A percentile compares a stretch with the other conserved stretches of the same genome.
Evolutionary conservation across 2,888 invertebrate species (phyloP).

Genomic region (Drosophila macrospina): DNA sequence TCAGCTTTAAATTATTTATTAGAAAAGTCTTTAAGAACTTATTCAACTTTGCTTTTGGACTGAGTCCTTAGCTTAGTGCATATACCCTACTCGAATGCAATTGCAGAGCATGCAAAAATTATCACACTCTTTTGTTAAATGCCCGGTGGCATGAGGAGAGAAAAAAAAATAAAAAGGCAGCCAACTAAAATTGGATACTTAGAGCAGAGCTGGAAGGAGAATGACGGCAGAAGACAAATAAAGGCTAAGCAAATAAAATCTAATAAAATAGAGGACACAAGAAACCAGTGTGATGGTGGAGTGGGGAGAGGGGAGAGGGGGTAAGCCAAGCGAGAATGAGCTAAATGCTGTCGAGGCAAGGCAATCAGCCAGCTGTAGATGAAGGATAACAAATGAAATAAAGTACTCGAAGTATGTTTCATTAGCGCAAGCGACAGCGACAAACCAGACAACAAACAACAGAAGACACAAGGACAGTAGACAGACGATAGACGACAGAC

Average conservation of each 20-base stretch:
- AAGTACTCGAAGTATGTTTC: conserved; percentile 74
- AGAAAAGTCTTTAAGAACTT: neutral
- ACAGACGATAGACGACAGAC: conserved; percentile 41
- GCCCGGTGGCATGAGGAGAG: conserved; percentile 24
- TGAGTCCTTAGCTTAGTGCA: neutral
- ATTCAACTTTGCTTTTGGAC: neutral
- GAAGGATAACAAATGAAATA: conserved; percentile 71
- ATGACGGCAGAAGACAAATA: conserved; percentile 70
- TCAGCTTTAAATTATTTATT: neutral
- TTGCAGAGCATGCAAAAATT: conserved; percentile 40
- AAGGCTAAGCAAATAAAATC: conserved; percentile 79
- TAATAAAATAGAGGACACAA: conserved; percentile 73
- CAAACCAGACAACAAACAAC: conserved; percentile 62
- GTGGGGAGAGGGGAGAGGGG: too few relatives aligned
- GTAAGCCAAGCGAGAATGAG: conserved; percentile 57
- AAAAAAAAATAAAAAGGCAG: conserved; percentile 9
- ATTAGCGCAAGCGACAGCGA: conserved; percentile 71
- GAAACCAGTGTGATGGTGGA: too few relatives aligned
- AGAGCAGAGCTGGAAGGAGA: conserved; percentile 33
- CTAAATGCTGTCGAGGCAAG: conserved; percentile 51
- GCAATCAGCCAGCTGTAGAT: conserved; percentile 36
- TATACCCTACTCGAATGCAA: neutral
- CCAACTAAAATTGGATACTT: conserved; percentile 70
- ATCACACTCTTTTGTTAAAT: conserved; percentile 49
- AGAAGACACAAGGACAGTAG: too few relatives aligned